A percentile compares a stretch with the other conserved stretches of the same genome.
Conservation (phyloP, 1,140 invertebrate species). For the Epicauta chinensis region DNA sequence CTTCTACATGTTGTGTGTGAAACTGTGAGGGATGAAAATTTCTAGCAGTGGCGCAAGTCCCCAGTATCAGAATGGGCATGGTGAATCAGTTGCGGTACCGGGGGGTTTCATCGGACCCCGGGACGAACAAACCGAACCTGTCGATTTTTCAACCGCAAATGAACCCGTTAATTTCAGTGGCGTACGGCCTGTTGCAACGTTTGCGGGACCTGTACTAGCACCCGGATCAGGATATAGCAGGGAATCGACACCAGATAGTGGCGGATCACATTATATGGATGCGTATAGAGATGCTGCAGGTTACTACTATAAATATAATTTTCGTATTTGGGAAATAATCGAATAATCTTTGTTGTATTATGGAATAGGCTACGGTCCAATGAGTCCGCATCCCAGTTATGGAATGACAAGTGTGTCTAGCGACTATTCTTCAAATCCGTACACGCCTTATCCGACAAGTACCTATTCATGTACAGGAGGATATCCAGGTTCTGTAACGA, state of each 20-base stretch:
- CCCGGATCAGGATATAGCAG: slow-evolving; percentile 63
- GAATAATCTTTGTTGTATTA: slow-evolving; percentile 3
- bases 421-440: slow-evolving; percentile 69
- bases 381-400: slow-evolving; percentile 77
- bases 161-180: slow-evolving; percentile 60
- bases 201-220: slow-evolving; percentile 44
- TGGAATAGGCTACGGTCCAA: slow-evolving; percentile 72
- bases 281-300: slow-evolving; percentile 76
- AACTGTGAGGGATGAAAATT: not conserved
- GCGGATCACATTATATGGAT: slow-evolving; percentile 77
- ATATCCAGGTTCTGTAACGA: slow-evolving; percentile 57
- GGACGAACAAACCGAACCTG: slow-evolving; percentile 61
- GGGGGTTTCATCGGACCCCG: slow-evolving; percentile 44
- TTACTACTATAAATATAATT: too few relatives aligned
- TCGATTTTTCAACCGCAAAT: slow-evolving; percentile 61
- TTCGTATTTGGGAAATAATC: too few relatives aligned
- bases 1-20: too few relatives aligned
- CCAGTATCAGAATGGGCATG: slow-evolving; percentile 49
- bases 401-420: slow-evolving; percentile 67
- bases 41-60: slow-evolving; percentile 55
- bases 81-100: slow-evolving; percentile 44
- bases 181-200: slow-evolving; percentile 46
- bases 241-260: slow-evolving; percentile 74
- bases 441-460: slow-evolving; percentile 52
- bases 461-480: slow-evolving; percentile 44